A percentile compares a stretch with the other conserved stretches of the same genome.
phyloP scores from a whole-genome alignment of 2,888 invertebrate species.

The Frankliniella fusca region DNA sequence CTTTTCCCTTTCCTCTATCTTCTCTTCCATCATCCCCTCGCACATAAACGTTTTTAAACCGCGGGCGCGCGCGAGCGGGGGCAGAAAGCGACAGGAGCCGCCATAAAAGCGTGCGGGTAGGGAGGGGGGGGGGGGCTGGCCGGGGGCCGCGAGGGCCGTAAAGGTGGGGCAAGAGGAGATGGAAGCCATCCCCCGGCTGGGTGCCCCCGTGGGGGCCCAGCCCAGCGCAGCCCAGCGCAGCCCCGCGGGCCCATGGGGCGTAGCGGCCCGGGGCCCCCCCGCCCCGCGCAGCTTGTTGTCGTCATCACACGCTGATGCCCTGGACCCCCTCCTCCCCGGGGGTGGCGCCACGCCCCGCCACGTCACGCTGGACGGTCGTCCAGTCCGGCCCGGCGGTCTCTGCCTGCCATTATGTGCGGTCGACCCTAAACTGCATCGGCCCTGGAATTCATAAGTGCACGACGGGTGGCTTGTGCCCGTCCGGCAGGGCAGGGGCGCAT shows the following conservation, averaged over 20 bases:
- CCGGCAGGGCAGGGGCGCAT: no score
- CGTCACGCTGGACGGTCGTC: neutral
- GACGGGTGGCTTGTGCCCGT: neutral
- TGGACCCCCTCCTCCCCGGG: neutral
- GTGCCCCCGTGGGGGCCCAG: neutral
- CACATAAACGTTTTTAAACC: slow-evolving; percentile 10
- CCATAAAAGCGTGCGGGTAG: neutral
- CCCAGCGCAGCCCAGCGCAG: neutral
- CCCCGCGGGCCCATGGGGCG: neutral
- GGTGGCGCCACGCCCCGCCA: neutral
- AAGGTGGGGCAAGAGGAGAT: neutral
- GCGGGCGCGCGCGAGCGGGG: neutral
- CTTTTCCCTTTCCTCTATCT: neutral
- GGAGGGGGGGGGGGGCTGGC: neutral
- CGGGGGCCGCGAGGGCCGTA: neutral
- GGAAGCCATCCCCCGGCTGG: neutral
- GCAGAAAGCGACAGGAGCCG: slow-evolving; percentile 6
- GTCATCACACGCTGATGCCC: neutral
- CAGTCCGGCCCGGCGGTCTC: neutral
- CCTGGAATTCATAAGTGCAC: slow-evolving; percentile 16
- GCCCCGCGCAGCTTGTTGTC: no score
- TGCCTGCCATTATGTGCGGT: neutral
- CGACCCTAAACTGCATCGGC: slow-evolving; percentile 15
- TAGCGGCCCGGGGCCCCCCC: no score
- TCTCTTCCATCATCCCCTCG: neutral